Conservation (phyloP, 2,113 vertebrate species). For the Sinocyclocheilus grahami region DNA sequence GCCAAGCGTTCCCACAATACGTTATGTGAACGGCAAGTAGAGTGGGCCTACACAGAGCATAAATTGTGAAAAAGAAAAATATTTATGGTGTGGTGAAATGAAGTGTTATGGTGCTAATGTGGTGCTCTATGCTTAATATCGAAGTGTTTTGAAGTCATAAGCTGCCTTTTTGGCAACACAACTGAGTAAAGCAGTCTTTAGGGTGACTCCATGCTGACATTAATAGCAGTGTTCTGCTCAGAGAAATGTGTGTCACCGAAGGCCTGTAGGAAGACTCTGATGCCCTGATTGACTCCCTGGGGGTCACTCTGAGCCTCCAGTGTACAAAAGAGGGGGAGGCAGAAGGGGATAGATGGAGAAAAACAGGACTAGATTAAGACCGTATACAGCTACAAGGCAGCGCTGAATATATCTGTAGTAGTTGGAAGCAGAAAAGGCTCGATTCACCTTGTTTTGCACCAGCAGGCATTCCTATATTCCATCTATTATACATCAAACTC, state of each 20-base stretch:
- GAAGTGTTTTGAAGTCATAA: constrained; percentile 34
- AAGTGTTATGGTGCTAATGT: constrained; percentile 28
- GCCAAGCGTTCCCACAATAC: background rate
- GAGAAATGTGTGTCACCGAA: constrained; percentile 52
- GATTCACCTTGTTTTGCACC: constrained; percentile 42
- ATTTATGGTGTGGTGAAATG: constrained; percentile 4
- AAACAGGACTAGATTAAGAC: constrained; percentile 28
- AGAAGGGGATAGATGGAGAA: background rate
- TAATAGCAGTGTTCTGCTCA: constrained; percentile 49
- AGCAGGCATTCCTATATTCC: constrained; percentile 25
- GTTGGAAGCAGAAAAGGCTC: background rate
- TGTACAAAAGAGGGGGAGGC: constrained; percentile 32
- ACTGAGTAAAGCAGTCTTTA: constrained; percentile 32
- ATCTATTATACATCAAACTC: constrained; percentile 44
- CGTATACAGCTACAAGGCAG: constrained; percentile 1
- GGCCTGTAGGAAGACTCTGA: constrained; percentile 41
- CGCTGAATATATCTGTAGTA: constrained; percentile 27
- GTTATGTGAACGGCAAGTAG: background rate
- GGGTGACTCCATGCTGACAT: constrained; percentile 26
- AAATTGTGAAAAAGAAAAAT: background rate
- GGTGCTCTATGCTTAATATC: constrained; percentile 2
- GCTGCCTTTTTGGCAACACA: constrained; percentile 39
- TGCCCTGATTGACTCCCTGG: constrained; percentile 33
- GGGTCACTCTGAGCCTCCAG: constrained; percentile 43
- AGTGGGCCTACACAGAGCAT: background rate